Base-by-base conservation (phyloP, 2,113 vertebrate species). In the Hystrix cristata region DNA sequence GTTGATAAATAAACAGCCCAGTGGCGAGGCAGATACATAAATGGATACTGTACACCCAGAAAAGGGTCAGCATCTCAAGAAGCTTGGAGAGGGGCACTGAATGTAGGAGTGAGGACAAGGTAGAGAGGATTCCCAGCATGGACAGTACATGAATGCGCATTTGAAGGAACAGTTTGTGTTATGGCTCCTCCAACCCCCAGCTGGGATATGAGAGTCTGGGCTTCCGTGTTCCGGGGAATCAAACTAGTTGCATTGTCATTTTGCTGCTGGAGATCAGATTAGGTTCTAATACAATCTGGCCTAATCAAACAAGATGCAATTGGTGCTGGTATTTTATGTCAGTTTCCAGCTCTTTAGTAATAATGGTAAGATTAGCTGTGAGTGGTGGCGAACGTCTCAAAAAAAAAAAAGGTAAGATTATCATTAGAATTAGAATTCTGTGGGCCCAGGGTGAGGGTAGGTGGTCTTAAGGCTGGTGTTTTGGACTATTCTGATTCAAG, bases 341-440 rank as follows among this genome's bases (percentile, higher is more conserved):
- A 60, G 12, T 97, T 95, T 89, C 69, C 51, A 25, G 57, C 34
- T 71, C 85, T 93, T 87, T 90, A 62, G 29, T 67, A 90, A 12
- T 71, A 62, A 62, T 57, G 51, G 55, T 10, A 53, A 43, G 57
- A 85, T 65, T 65, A 34, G 38, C 38, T 38, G 38, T 38, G 38
- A 38, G 38, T 38, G 38, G 38, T 38, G 38, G 38, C 38, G 38
- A 2, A 38, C 38, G 2, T 38, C 38, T 38, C 38, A 38, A 38
- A 38, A 38, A 38, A 38, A 38, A 38, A 76, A 60, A 38, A 55
- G 51, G 55, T 10, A 53, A 43, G 57, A 85, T 65, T 65, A 34
- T 34, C 29, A 67, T 64, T 67, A 55, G 34, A 48, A 29, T 64
- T 65, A 84, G 82, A 86, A 90, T 60, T 53, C 65, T 81, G 43